Evolutionary conservation across 2,113 vertebrate genomes (phyloP), one percentile per base, ranked within the genome.

Genomic region (Sardina pilchardus): DNA sequence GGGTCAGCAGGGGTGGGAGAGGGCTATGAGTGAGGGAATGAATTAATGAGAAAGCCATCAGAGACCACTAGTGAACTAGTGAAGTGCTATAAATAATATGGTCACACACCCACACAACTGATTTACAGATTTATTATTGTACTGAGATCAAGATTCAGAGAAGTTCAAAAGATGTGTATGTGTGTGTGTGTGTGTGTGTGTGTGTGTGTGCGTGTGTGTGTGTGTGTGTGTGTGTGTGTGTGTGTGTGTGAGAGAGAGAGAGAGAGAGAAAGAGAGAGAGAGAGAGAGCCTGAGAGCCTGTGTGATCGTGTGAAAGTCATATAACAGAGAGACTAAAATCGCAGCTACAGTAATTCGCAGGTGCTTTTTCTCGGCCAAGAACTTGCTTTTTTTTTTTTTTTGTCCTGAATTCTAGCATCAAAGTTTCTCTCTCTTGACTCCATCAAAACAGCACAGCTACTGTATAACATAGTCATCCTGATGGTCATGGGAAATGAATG

Each of bases 1-100:
- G 81, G n/a, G n/a, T n/a, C n/a, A n/a, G n/a, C n/a, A n/a, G 91
- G 92, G 90, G 90, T 90, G 90, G 91, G 91, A 92, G 90, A 90
- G 92, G 93, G 91, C n/a, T n/a, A n/a, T n/a, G 91, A 92, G 93
- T 86, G 90, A 89, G 91, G 90, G 91, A 87, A 88, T 87, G 94
- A 94, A 95, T 95, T 94, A 59, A 47, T 75, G 81, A 48, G 47
- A 48, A 12, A 7, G 9, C 3, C 8, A 48, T 48, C 8, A 48
- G 47, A 16, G 47, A 48, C 9, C 8, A 48, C 14, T 44, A 42
- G 75, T 81, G 78, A 42, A 42, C 39, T 42, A 42, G 39, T 42
- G 39, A 42, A 42, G 39, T 42, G 4, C 39, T 42, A 42, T 42
- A 42, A 42, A 42, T 42, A 42, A 42, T 42, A 42, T 1, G 39